Evolutionary conservation across 2,113 vertebrate genomes (phyloP).

Genomic region (Thomomys bottae): DNA sequence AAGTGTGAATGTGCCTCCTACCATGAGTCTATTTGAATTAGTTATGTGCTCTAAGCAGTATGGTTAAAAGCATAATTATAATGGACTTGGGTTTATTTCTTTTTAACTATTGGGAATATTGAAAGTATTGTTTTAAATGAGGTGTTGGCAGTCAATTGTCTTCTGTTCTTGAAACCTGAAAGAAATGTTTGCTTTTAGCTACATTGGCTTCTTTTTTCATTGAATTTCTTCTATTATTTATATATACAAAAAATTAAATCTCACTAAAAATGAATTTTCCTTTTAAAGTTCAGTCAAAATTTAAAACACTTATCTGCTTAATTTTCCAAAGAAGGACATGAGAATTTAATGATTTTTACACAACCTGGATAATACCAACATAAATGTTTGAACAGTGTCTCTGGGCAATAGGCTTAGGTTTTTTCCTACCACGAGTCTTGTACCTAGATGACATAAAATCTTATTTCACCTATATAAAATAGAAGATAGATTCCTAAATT

Average conservation of each 20-base stretch:
- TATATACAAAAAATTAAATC: slow-evolving; percentile 51
- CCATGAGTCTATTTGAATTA: slow-evolving; percentile 18
- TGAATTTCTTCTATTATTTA: slow-evolving; percentile 42
- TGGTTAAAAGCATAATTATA: slow-evolving; percentile 34
- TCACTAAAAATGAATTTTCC: slow-evolving; percentile 18
- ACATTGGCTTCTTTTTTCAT: not conserved
- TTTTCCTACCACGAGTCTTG: not conserved
- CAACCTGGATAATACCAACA: not conserved
- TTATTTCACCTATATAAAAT: slow-evolving; percentile 20
- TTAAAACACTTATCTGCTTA: not conserved
- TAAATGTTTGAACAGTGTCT: not conserved
- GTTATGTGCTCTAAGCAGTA: slow-evolving; percentile 13
- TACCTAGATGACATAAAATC: not conserved
- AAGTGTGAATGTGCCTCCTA: not conserved
- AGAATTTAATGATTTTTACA: not conserved
- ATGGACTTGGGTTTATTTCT: not conserved
- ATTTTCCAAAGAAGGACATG: not conserved
- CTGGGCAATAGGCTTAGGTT: not conserved
- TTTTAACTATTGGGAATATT: slow-evolving; percentile 37
- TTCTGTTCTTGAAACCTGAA: slow-evolving; percentile 15
- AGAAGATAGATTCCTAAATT: not conserved
- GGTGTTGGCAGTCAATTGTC: not conserved
- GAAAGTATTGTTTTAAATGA: slow-evolving; percentile 58
- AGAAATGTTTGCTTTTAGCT: slow-evolving; percentile 12
- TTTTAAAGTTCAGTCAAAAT: slow-evolving; percentile 44